These are phyloP conservation scores for Plebejus argus DNA, from an alignment of 2,888 invertebrate species.

Conservation along the genomic window DNA sequence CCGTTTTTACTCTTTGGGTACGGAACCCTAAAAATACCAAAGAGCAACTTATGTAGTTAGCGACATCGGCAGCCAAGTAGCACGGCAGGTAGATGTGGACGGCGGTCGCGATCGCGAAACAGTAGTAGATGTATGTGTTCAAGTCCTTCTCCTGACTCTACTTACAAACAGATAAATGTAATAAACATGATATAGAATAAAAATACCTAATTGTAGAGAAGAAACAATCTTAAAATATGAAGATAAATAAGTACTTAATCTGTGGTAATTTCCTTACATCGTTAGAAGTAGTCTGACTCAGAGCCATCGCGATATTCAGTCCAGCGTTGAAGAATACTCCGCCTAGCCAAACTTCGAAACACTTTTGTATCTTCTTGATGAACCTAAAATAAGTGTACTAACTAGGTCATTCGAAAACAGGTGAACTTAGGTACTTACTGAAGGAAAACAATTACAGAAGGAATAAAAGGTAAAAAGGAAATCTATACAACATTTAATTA, in stretches of 20 bases:
- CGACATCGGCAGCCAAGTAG: constrained; percentile 42
- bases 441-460: too few species aligned
- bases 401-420: too few species aligned
- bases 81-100: constrained; percentile 45
- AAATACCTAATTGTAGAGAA: too few species aligned
- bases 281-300: constrained; percentile 40
- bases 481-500: too few species aligned
- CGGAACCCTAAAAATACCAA: too few species aligned
- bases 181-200: too few species aligned
- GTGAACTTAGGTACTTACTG: too few species aligned
- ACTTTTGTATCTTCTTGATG: constrained; percentile 40
- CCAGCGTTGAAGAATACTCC: constrained; percentile 41
- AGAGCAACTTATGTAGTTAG: too few species aligned
- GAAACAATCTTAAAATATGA: too few species aligned
- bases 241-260: too few species aligned
- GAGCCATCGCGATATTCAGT: constrained; percentile 42
- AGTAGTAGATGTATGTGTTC: constrained; percentile 37
- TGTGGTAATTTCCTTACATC: constrained; percentile 32
- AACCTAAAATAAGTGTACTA: constrained; percentile 39
- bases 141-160: constrained; percentile 38
- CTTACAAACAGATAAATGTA: neutral
- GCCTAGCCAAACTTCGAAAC: constrained; percentile 43
- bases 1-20: too few species aligned
- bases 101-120: constrained; percentile 37
- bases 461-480: too few species aligned